These are phyloP conservation scores for Florisuga fusca DNA, from an alignment of 2,797 vertebrate genomes.

Conservation along the genomic window DNA sequence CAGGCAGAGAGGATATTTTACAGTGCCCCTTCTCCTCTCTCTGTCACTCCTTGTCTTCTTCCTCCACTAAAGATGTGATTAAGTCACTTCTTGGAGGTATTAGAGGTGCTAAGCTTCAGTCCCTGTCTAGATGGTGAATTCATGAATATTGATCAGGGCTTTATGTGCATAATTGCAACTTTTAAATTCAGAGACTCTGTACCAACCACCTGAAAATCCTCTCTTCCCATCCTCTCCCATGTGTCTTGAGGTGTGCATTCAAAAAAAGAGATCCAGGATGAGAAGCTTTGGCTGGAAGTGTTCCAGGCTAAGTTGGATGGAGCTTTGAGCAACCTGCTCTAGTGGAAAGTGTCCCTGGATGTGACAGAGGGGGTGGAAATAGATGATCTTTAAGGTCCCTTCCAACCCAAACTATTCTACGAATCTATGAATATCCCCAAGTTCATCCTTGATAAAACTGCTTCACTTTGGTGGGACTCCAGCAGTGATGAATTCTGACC, in stretches of 20 bases:
- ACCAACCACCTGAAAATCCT: not conserved
- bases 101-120: not conserved
- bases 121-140: not conserved
- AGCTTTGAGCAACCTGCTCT: too few relatives aligned
- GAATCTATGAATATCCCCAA: not conserved
- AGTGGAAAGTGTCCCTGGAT: too few relatives aligned
- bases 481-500: conserved; percentile 9
- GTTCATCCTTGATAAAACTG: not conserved
- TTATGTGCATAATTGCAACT: not conserved
- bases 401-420: too few relatives aligned
- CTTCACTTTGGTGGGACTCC: not conserved
- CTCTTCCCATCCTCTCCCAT: not conserved
- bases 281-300: not conserved
- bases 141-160: not conserved
- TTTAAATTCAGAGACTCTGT: not conserved
- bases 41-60: not conserved
- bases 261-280: not conserved
- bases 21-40: not conserved
- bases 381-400: too few relatives aligned
- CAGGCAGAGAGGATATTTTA: not conserved
- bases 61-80: not conserved
- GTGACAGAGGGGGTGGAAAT: too few relatives aligned
- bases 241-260: not conserved
- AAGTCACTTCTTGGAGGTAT: not conserved
- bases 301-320: too few relatives aligned